These are phyloP conservation scores for Cylindroiulus punctatus DNA, from an alignment of 2,888 invertebrate species.

Conservation along the genomic window DNA sequence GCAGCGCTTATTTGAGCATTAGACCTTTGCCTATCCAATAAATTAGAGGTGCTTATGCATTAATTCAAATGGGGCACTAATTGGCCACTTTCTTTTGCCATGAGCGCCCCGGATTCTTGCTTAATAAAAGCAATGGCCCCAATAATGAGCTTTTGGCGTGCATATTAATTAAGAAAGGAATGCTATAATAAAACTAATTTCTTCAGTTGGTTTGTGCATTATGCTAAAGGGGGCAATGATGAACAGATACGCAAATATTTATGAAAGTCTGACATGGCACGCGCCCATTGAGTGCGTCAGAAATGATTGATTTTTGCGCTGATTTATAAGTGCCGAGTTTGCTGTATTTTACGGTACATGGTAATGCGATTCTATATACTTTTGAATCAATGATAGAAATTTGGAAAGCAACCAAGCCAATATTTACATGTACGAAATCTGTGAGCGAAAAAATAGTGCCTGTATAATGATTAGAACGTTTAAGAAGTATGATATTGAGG, in stretches of 20 bases:
- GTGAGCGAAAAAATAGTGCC: too few species aligned
- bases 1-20: neutral
- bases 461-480: too few species aligned
- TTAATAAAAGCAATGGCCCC: slow-evolving; percentile 1
- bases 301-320: slow-evolving; percentile 1
- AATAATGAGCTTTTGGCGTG: slow-evolving; percentile 25
- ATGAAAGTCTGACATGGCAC: slow-evolving; percentile 11
- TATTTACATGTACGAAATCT: too few species aligned
- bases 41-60: neutral
- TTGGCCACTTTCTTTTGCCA: slow-evolving; percentile 15
- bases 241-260: neutral
- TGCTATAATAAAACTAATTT: slow-evolving; percentile 6
- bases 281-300: neutral
- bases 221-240: slow-evolving; percentile 9
- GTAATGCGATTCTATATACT: too few species aligned
- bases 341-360: too few species aligned
- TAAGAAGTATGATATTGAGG: too few species aligned
- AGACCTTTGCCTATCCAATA: neutral
- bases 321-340: too few species aligned
- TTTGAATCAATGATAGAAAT: too few species aligned
- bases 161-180: slow-evolving; percentile 26
- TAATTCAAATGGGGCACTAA: neutral
- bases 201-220: neutral
- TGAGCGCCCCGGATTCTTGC: neutral
- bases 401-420: too few species aligned